Percentiles rank a stretch among this genome's conserved stretches.
Conservation (phyloP, 2,888 invertebrate species). For the Noctua janthina region DNA sequence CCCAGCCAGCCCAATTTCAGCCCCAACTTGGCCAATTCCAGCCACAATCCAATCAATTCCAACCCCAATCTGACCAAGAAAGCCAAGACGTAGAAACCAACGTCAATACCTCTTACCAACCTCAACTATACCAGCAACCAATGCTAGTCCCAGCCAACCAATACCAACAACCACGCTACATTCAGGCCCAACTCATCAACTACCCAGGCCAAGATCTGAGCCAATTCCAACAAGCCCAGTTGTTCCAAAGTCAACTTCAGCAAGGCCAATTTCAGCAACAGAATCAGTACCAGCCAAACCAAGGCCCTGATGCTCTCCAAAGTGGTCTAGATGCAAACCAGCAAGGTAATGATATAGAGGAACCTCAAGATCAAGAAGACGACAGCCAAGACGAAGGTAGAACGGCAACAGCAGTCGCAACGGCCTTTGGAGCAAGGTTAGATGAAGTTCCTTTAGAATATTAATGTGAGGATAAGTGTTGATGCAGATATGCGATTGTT, state of each 20-base stretch:
- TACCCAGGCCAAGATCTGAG: slow-evolving; percentile 70
- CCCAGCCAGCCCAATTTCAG: slow-evolving; percentile 32
- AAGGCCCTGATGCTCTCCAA: slow-evolving; percentile 77
- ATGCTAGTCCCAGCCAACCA: slow-evolving; percentile 59
- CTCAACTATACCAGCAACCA: slow-evolving; percentile 64
- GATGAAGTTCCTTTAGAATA: slow-evolving; percentile 69
- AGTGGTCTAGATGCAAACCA: slow-evolving; percentile 84
- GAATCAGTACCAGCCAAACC: slow-evolving; percentile 63
- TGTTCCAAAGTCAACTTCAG: slow-evolving; percentile 38
- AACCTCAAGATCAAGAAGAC: slow-evolving; percentile 72
- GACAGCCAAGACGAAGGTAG: slow-evolving; percentile 74
- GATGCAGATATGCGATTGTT: slow-evolving; percentile 49
- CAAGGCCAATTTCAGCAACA: slow-evolving; percentile 62
- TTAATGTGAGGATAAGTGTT: slow-evolving; percentile 60
- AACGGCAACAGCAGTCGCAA: slow-evolving; percentile 84
- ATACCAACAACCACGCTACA: slow-evolving; percentile 62
- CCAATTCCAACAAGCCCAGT: slow-evolving; percentile 59
- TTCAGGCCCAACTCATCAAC: slow-evolving; percentile 70
- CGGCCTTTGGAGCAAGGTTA: slow-evolving; percentile 87
- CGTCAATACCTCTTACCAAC: slow-evolving; percentile 52
- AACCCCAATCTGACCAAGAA: slow-evolving; percentile 55
- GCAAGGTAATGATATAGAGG: slow-evolving; percentile 83
- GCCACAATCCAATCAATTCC: slow-evolving; percentile 38
- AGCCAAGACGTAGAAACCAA: slow-evolving; percentile 61
- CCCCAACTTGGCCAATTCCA: slow-evolving; percentile 41